Percentiles rank a stretch among this genome's conserved stretches.
phyloP scores from a whole-genome alignment of 2,113 vertebrate genomes.

The Vidua chalybeata region DNA sequence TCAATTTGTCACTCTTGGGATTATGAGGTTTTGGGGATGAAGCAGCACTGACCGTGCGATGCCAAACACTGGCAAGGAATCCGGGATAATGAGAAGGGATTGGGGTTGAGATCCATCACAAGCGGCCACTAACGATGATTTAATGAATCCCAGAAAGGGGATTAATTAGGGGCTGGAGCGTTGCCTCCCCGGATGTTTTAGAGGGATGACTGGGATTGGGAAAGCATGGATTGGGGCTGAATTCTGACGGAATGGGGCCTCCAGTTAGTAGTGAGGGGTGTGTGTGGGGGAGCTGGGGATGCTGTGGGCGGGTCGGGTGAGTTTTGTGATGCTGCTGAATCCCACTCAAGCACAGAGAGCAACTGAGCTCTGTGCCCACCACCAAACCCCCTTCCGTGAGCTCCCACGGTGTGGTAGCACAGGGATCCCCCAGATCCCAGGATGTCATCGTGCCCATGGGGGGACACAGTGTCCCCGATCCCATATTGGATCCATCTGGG shows the following conservation, averaged over 20 bases:
- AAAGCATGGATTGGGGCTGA: neutral
- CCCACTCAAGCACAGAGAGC: neutral
- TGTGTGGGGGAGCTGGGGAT: fast-evolving
- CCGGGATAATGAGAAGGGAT: neutral
- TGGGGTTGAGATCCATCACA: neutral
- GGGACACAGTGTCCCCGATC: fast-evolving
- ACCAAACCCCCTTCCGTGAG: fast-evolving
- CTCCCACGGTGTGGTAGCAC: fast-evolving
- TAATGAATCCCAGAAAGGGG: neutral
- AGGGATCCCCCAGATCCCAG: neutral
- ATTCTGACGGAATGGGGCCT: neutral
- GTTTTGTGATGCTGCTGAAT: neutral
- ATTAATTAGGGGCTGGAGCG: neutral
- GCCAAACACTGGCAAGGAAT: neutral
- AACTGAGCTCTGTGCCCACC: neutral
- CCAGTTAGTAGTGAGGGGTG: fast-evolving
- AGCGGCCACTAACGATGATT: neutral
- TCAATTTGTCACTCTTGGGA: neutral
- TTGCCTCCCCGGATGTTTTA: neutral
- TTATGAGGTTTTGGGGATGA: neutral
- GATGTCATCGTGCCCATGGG: fast-evolving
- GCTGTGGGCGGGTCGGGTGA: neutral
- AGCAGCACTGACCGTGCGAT: neutral
- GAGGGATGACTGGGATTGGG: neutral
- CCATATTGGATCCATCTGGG: neutral